Evolutionary conservation across 1,140 invertebrate species (phyloP).

Genomic region (Scaptomyza graminum): DNA sequence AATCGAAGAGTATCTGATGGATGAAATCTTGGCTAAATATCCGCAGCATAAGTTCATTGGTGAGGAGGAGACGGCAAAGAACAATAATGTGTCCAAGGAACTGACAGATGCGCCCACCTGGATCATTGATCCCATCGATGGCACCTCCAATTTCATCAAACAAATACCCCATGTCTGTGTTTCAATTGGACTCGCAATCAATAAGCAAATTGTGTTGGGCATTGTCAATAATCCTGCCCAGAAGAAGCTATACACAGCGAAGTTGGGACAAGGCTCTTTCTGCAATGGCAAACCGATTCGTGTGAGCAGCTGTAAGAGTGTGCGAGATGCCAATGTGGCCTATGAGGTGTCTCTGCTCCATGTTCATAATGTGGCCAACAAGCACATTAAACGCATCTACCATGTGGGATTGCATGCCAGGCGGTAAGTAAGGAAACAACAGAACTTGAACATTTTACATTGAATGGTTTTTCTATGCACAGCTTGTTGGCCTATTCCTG

Average conservation of each 20-base stretch:
- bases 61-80: constrained; percentile 89
- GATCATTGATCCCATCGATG: constrained; percentile 93
- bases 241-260: constrained; percentile 89
- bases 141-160: constrained; percentile 90
- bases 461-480: not conserved
- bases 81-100: constrained; percentile 85
- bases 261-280: constrained; percentile 89
- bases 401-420: constrained; percentile 73
- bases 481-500: constrained; percentile 73
- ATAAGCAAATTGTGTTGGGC: constrained; percentile 88
- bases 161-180: constrained; percentile 87
- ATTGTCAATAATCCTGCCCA: constrained; percentile 91
- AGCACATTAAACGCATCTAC: constrained; percentile 81
- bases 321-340: constrained; percentile 77
- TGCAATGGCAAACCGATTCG: constrained; percentile 88
- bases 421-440: constrained; percentile 49
- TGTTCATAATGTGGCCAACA: constrained; percentile 67
- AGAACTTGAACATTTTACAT: no score
- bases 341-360: constrained; percentile 80
- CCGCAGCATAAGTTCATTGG: constrained; percentile 93
- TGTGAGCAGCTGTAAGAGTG: constrained; percentile 66
- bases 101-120: constrained; percentile 93
- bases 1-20: constrained; percentile 91
- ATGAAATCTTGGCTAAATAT: constrained; percentile 87
- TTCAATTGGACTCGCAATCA: constrained; percentile 87